Conservation (phyloP, 37 sponge, comb jelly and placozoan genomes). For the Chondrosia reniformis region DNA sequence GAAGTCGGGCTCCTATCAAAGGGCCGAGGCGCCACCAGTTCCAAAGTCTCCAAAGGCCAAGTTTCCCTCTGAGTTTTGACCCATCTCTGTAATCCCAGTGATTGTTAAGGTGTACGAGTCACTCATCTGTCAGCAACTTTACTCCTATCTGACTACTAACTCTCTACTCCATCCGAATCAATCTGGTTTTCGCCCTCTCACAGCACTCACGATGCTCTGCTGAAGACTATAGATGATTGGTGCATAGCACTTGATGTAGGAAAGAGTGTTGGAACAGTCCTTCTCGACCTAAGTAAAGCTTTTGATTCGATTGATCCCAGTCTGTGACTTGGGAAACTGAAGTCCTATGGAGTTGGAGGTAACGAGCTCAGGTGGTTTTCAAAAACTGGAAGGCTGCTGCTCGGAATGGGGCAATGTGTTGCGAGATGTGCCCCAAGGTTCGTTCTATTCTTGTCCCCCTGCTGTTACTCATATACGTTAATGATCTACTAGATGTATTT, state of each 20-base stretch:
- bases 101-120: background rate
- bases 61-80: background rate
- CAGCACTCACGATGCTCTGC: background rate
- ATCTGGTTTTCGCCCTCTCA: background rate
- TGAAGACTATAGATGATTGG: slow-evolving; percentile 12
- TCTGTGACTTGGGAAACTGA: background rate
- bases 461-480: slow-evolving; percentile 26
- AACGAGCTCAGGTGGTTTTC: background rate
- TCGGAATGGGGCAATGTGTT: slow-evolving; percentile 18
- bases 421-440: slow-evolving; percentile 36
- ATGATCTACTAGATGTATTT: slow-evolving; percentile 26
- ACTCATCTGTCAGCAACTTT: background rate
- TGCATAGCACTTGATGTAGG: background rate
- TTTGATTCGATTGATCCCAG: background rate
- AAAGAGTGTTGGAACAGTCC: background rate
- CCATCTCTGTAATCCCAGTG: background rate
- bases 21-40: too few relatives aligned
- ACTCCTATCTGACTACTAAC: background rate
- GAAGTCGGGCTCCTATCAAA: too few relatives aligned
- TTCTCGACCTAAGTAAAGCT: background rate
- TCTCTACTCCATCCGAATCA: background rate
- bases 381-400: background rate
- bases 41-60: too few relatives aligned
- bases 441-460: slow-evolving; percentile 37
- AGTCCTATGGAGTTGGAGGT: background rate